Evolutionary conservation across 2,888 invertebrate genomes (phyloP).

Genomic region (Volucella zonaria): DNA sequence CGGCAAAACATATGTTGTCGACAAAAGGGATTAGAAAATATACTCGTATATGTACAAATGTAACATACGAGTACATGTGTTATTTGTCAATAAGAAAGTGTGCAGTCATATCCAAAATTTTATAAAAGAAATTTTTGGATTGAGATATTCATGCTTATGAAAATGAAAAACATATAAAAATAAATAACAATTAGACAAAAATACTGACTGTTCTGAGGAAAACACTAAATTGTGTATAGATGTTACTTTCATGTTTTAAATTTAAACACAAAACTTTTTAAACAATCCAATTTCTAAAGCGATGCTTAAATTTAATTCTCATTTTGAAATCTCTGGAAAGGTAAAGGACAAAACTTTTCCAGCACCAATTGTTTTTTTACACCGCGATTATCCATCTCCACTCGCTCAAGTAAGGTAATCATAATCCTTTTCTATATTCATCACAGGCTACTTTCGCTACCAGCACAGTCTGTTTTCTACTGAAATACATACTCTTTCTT

Average conservation of each 20-base stretch:
- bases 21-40: too few relatives aligned
- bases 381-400: conserved; percentile 15
- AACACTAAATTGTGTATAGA: too few relatives aligned
- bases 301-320: conserved; percentile 45
- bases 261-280: conserved; percentile 7
- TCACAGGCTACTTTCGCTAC: neutral
- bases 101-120: too few relatives aligned
- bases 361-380: conserved; percentile 5
- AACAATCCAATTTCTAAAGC: neutral
- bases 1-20: neutral
- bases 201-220: too few relatives aligned
- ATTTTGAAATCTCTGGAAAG: conserved; percentile 32
- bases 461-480: conserved; percentile 16
- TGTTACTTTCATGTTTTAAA: neutral
- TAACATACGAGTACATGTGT: too few relatives aligned
- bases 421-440: conserved; percentile 49
- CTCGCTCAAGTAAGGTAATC: conserved; percentile 46
- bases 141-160: too few relatives aligned
- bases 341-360: conserved; percentile 23
- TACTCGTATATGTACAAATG: too few relatives aligned
- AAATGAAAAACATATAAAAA: too few relatives aligned
- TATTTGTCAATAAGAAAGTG: too few relatives aligned
- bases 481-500: conserved; percentile 32
- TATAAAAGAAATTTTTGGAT: too few relatives aligned
- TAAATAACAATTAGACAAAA: too few relatives aligned